A percentile compares a stretch with the other conserved stretches of the same genome.
These are phyloP conservation scores for Manacus vitellinus DNA, from an alignment of 2,113 vertebrate genomes.

Conservation along the genomic window DNA sequence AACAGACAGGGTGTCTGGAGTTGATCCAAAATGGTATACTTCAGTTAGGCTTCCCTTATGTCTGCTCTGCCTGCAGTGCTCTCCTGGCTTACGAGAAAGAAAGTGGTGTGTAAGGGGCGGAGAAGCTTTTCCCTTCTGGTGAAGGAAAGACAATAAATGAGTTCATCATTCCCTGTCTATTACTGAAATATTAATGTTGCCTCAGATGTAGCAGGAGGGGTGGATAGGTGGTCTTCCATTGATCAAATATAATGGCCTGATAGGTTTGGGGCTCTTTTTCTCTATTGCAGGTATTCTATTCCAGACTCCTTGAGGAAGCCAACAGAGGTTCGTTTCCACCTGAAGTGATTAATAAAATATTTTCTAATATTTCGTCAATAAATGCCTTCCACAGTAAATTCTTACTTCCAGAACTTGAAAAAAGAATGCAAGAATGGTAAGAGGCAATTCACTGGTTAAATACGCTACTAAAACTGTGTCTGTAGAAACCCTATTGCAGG, in stretches of 20 bases:
- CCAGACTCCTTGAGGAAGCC: constrained; percentile 91
- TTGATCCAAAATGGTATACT: background rate
- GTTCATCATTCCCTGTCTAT: background rate
- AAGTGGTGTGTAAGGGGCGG: background rate
- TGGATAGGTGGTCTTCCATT: background rate
- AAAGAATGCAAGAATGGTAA: constrained; percentile 98
- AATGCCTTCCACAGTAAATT: constrained; percentile 94
- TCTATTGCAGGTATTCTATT: constrained; percentile 86
- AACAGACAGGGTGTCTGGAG: background rate
- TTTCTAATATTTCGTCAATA: constrained; percentile 97
- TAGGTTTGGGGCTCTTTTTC: background rate
- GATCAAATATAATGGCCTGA: background rate
- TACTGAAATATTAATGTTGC: background rate
- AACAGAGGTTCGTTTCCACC: constrained; percentile 90
- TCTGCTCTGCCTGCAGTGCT: background rate
- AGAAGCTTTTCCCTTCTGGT: background rate
- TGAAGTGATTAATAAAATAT: constrained; percentile 95
- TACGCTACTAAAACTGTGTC: background rate
- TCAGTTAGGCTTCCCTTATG: background rate
- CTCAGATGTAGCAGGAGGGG: background rate
- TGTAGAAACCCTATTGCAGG: background rate
- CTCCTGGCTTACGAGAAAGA: background rate
- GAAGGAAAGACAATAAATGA: background rate
- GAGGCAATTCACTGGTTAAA: constrained; percentile 20
- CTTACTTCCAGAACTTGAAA: constrained; percentile 93